Conservation (phyloP, 2,113 vertebrate genomes). For the Thamnophis sirtalis region DNA sequence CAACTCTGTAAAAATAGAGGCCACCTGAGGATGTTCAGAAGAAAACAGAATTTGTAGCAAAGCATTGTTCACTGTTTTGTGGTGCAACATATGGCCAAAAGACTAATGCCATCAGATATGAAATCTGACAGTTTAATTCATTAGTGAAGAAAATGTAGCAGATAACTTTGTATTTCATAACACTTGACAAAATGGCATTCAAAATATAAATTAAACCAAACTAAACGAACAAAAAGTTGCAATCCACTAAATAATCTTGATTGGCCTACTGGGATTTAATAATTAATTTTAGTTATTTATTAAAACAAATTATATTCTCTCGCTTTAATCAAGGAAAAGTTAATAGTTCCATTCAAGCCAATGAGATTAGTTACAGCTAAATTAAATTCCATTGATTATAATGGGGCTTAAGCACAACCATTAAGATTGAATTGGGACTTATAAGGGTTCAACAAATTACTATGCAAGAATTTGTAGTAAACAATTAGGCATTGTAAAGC, state of each 20-base stretch:
- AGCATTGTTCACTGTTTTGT: background rate
- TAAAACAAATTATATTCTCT: background rate
- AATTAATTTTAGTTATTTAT: background rate
- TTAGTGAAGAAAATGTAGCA: slow-evolving; percentile 3
- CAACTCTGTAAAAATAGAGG: background rate
- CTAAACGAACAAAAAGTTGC: background rate
- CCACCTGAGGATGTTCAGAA: background rate
- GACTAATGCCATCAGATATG: slow-evolving; percentile 23
- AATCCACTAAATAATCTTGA: background rate
- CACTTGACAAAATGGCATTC: background rate
- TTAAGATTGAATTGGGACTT: background rate
- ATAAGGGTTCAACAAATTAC: background rate
- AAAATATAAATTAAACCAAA: background rate
- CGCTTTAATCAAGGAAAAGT: background rate
- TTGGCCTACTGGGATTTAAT: background rate
- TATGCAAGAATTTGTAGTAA: background rate
- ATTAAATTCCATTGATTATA: background rate
- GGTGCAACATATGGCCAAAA: slow-evolving; percentile 18
- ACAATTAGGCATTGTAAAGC: background rate
- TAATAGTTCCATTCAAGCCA: background rate
- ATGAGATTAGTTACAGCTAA: background rate
- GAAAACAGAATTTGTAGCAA: background rate
- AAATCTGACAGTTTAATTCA: slow-evolving; percentile 20
- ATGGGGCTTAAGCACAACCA: background rate
- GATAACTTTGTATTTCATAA: background rate